Evolutionary conservation across 1,140 invertebrate genomes (phyloP), one percentile per base, ranked within the genome.

Genomic region (Meloidogyne floridensis): DNA sequence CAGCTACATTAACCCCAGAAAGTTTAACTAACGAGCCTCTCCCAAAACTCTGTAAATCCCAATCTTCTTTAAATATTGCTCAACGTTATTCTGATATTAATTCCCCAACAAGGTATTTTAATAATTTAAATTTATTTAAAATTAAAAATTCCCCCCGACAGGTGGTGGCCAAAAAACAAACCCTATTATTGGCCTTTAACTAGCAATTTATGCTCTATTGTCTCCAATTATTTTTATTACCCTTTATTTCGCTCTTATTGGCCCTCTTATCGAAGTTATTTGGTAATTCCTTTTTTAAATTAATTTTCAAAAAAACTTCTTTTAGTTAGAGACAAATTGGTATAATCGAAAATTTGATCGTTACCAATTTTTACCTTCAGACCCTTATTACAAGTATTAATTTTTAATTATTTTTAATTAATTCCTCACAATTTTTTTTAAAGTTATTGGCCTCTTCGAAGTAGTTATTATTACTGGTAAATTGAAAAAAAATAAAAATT

Each of bases 321-420:
- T 78, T 71, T 20, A 78, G 77, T 78, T 78, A 71, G 77, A 78
- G 42, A 78, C 77, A 0, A 78, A 78, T 70, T 78, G 77, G 77
- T 78, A 78, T 51, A 78, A 78, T 32, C 77, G 77, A 65, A 65
- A 65, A 18, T 78, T 78, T 9, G 65, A 78, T n/a, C 77, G 77
- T 70, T 78, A 59, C 15, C 77, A 78, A n/a, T 78, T 65, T 70
- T 47, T 78, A 10, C 77, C 77, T 11, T 65, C 77, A 65, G 77
- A 78, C 20, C 72, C 77, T 7, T 32, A 78, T 70, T 78, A 78
- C 59, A 78, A 43, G 77, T 59, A 59, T 78, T 47, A 20, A 9
- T 65, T 43, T 32, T 10, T 10, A 15, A 20, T 74, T 74, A 15
- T 1, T 10, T 51, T 13, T 11, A 76, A 76, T 7, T 51, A 7